A percentile compares a stretch with the other conserved stretches of the same genome.
Evolutionary conservation across 2,113 vertebrate species (phyloP).

Genomic region (Prolemur simus): DNA sequence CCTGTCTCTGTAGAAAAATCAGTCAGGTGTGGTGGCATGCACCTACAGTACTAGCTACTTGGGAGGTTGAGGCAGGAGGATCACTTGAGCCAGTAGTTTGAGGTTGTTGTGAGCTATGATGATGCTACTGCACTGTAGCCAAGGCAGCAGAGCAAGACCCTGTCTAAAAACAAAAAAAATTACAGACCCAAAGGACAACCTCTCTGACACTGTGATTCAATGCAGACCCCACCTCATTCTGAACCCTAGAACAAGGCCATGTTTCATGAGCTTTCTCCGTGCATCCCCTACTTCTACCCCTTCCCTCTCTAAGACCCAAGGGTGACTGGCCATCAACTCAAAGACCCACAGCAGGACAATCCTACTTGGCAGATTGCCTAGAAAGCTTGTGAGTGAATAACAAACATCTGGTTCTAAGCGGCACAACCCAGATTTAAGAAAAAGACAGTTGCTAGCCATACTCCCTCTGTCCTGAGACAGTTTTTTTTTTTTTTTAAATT

Average conservation of each 20-base stretch:
- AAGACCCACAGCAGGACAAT: not conserved
- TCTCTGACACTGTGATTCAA: not conserved
- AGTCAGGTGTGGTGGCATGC: no score
- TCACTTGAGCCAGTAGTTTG: no score
- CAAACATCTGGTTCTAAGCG: constrained; percentile 45
- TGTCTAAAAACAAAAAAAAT: no score
- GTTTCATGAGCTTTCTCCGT: not conserved
- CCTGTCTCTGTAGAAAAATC: no score
- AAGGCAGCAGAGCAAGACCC: no score
- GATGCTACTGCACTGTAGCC: no score
- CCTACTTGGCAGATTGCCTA: not conserved
- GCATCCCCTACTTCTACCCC: not conserved
- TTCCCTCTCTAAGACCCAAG: not conserved
- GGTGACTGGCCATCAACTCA: not conserved
- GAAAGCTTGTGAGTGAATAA: not conserved
- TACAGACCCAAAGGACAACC: not conserved
- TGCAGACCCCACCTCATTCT: not conserved
- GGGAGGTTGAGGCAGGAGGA: no score
- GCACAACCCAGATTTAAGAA: not conserved
- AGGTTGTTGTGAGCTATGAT: no score
- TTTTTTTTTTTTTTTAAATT: not conserved
- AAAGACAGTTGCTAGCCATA: not conserved
- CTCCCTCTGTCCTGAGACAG: not conserved
- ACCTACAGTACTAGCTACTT: no score
- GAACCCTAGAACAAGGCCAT: not conserved